Conservation (phyloP, 1,140 invertebrate genomes). For the Manduca sexta region DNA sequence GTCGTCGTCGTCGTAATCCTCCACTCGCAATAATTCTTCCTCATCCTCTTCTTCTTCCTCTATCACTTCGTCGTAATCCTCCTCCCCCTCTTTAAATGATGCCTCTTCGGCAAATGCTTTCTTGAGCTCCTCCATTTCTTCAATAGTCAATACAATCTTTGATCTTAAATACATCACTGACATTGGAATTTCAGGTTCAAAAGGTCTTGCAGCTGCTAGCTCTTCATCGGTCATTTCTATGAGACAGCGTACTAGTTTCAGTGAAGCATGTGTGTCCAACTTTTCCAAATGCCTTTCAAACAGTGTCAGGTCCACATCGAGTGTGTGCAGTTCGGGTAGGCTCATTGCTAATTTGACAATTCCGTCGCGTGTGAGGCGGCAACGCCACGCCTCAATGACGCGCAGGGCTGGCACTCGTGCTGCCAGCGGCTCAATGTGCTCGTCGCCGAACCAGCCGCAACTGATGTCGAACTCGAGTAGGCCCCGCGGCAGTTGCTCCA, state of each 20-base stretch:
- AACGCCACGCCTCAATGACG: slow-evolving; percentile 23
- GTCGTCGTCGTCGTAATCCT: too few relatives aligned
- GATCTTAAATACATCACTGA: too few relatives aligned
- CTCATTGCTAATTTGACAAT: slow-evolving; percentile 5
- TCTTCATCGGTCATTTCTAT: background rate
- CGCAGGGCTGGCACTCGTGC: slow-evolving; percentile 8
- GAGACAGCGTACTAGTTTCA: slow-evolving; percentile 4
- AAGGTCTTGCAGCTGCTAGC: too few relatives aligned
- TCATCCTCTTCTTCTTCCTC: too few relatives aligned
- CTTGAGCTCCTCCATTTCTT: too few relatives aligned
- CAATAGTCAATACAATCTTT: too few relatives aligned
- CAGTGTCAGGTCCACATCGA: slow-evolving; percentile 14
- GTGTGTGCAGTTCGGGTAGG: slow-evolving; percentile 4
- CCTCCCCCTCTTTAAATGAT: too few relatives aligned
- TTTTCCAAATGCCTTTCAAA: background rate
- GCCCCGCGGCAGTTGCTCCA: slow-evolving; percentile 11
- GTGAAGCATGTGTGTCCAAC: background rate
- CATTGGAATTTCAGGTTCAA: too few relatives aligned
- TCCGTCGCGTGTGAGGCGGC: background rate
- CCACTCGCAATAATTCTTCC: too few relatives aligned
- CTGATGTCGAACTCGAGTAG: slow-evolving; percentile 27
- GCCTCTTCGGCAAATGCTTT: too few relatives aligned
- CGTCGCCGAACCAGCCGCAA: slow-evolving; percentile 17
- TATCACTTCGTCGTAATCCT: too few relatives aligned
- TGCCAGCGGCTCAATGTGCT: slow-evolving; percentile 14